Conservation (phyloP, 2,888 invertebrate species). For the Heteromurus nitidus region DNA sequence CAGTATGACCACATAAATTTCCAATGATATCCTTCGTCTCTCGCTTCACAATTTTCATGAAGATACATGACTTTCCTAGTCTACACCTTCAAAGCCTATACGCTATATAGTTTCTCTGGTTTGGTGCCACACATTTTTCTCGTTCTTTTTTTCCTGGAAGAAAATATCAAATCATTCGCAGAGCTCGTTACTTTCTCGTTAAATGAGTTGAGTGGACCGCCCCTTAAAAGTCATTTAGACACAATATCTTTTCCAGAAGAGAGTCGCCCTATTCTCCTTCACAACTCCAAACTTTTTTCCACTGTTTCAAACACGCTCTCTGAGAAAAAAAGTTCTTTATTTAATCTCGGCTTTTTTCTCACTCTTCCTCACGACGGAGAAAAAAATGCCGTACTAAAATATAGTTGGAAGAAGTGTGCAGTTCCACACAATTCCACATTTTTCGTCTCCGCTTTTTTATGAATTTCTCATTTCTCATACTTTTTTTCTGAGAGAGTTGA, state of each 20-base stretch:
- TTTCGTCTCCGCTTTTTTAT: neutral
- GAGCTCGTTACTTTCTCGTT: constrained; percentile 45
- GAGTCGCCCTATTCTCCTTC: neutral
- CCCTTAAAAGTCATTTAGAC: constrained; percentile 21
- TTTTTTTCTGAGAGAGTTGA: neutral
- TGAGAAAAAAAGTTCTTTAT: neutral
- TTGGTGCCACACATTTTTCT: neutral
- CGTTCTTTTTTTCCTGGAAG: neutral
- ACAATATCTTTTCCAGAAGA: neutral
- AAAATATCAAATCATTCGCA: constrained; percentile 15
- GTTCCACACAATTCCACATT: no score
- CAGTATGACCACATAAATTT: no score
- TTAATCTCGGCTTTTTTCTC: no score
- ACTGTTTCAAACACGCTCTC: neutral
- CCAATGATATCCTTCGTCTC: no score
- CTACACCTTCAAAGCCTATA: no score
- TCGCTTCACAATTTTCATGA: no score
- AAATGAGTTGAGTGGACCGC: constrained; percentile 20
- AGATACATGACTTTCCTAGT: no score
- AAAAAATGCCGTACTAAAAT: neutral
- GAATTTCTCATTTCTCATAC: neutral
- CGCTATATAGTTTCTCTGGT: no score
- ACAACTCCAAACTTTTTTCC: neutral
- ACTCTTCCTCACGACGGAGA: neutral
- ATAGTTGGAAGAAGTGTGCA: neutral